Evolutionary conservation across 2,888 invertebrate genomes (phyloP).

Genomic region (Athalia circularis): DNA sequence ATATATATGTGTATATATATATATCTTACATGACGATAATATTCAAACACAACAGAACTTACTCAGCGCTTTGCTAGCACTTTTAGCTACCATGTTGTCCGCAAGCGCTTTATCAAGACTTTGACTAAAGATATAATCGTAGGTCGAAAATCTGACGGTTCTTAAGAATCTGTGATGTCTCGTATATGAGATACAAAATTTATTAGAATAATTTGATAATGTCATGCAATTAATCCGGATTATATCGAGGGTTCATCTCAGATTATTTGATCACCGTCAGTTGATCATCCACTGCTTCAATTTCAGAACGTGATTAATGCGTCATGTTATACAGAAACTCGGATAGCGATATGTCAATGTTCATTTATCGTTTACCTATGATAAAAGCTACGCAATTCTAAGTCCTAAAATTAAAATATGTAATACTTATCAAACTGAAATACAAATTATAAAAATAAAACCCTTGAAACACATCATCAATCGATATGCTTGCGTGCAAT

Average conservation of each 20-base stretch:
- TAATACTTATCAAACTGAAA: conserved; percentile 39
- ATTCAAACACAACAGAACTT: conserved; percentile 53
- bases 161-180: neutral
- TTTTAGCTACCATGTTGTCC: conserved; percentile 47
- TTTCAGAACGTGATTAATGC: conserved; percentile 30
- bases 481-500: conserved; percentile 26
- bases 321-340: conserved; percentile 53
- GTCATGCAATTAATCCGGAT: neutral
- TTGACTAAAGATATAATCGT: conserved; percentile 23
- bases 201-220: neutral
- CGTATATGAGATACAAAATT: neutral
- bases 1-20: conserved; percentile 25
- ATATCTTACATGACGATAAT: conserved; percentile 55
- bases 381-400: conserved; percentile 40
- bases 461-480: conserved; percentile 34
- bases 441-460: conserved; percentile 52
- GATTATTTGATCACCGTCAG: conserved; percentile 11
- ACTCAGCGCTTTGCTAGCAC: conserved; percentile 35
- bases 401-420: conserved; percentile 40
- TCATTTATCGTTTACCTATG: conserved; percentile 52
- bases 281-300: neutral
- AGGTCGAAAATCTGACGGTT: conserved; percentile 22
- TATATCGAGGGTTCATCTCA: neutral
- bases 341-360: conserved; percentile 70
- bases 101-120: conserved; percentile 24